Evolutionary conservation across 2,113 vertebrate species (phyloP).

Genomic region (Cichladusa arquata): DNA sequence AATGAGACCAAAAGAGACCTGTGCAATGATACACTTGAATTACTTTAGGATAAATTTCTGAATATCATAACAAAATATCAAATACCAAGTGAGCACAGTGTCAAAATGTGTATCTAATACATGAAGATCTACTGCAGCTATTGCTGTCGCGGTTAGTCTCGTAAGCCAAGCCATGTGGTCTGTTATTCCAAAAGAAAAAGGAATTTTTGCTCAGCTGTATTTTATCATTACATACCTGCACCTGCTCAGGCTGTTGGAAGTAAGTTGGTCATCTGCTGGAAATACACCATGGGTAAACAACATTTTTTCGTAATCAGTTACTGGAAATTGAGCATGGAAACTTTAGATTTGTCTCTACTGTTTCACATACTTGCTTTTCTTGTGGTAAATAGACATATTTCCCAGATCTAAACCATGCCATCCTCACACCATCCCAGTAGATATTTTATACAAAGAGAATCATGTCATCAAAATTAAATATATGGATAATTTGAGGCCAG

Average conservation of each 20-base stretch:
- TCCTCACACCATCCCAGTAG: not conserved
- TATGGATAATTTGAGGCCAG: not conserved
- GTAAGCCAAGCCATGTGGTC: not conserved
- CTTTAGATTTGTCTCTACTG: not conserved
- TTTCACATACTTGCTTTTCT: not conserved
- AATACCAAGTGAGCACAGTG: not conserved
- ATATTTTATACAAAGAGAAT: not conserved
- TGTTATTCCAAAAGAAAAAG: not conserved
- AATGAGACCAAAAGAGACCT: not conserved
- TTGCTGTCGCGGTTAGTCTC: not conserved
- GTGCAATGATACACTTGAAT: not conserved
- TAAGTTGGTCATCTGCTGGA: not conserved
- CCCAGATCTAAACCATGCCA: not conserved
- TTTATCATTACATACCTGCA: not conserved
- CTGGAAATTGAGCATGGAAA: not conserved
- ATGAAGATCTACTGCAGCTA: not conserved
- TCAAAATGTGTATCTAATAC: not conserved
- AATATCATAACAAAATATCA: not conserved
- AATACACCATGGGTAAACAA: not conserved
- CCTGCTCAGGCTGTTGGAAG: not conserved
- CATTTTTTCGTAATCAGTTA: not conserved
- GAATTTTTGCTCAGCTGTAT: not conserved
- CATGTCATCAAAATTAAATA: not conserved
- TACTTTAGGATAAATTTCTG: not conserved
- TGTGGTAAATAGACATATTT: not conserved